phyloP scores from a whole-genome alignment of 2,797 vertebrate species.

The Lepilemur ruficaudatus region DNA sequence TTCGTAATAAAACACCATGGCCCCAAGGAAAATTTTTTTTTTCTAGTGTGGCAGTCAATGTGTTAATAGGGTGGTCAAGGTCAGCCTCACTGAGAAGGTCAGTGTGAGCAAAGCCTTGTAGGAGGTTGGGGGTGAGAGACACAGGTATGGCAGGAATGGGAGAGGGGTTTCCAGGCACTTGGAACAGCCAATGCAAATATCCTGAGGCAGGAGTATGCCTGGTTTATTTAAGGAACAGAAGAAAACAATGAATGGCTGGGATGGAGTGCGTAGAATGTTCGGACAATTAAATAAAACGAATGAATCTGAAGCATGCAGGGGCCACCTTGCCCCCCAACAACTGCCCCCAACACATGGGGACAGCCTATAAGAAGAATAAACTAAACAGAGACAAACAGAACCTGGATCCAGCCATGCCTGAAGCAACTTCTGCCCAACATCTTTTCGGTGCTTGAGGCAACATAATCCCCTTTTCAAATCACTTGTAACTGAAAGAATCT shows the following conservation, averaged over 20 bases:
- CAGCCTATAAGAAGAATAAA: background rate
- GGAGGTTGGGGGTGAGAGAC: background rate
- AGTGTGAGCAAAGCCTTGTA: background rate
- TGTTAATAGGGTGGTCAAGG: background rate
- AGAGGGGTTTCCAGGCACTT: background rate
- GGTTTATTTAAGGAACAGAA: background rate
- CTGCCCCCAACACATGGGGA: background rate
- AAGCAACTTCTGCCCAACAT: background rate
- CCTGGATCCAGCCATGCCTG: background rate
- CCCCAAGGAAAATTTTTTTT: too few relatives aligned
- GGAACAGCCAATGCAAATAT: background rate
- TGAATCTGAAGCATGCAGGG: background rate
- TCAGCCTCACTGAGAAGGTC: background rate
- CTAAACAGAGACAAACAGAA: background rate
- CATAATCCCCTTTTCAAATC: background rate
- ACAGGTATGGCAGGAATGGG: rapidly evolving
- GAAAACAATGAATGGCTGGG: background rate
- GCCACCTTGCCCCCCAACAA: background rate
- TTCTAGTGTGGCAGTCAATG: too few relatives aligned
- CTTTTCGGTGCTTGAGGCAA: background rate
- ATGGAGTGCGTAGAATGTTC: background rate
- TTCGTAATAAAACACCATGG: too few relatives aligned
- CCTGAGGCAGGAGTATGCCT: background rate
- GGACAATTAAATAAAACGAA: background rate
- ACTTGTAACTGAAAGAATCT: background rate